Base-by-base conservation (phyloP, 1,140 invertebrate species). In the Brachionus rotundiformis region DNA sequence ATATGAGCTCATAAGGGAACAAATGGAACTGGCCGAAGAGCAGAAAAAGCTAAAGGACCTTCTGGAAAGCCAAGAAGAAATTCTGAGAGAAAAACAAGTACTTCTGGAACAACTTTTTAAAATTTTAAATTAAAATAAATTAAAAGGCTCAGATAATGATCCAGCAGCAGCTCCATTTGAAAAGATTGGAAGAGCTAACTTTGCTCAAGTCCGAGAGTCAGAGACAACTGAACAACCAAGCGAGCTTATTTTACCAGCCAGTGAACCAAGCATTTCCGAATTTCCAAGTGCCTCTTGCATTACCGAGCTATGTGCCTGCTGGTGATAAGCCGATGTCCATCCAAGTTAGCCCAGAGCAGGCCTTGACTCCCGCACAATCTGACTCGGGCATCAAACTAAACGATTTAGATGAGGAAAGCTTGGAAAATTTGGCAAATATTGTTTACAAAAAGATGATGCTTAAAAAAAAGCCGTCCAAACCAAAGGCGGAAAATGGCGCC, bases 81-180 rank as follows among this genome's bases (percentile, higher is more conserved):
- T 79, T 33, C 23, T 79, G 23, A 79, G 31, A 59, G 31, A 79
- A 79, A 79, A 79, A 41, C 76, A 79, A 63, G 75, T 75, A 75
- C 7, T 29, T 31, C 16, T 33, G 1, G 13, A n/a, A n/a, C n/a
- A n/a, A n/a, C n/a, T n/a, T n/a, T n/a, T n/a, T n/a, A n/a, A n/a
- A n/a, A n/a, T n/a, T 39, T 31, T 33, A 68, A 39, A 31, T 3
- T 13, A 68, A 11, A 39, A 8, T 11, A 31, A 23, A 2, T 68
- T 75, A 27, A 75, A 44, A 75, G 71, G 73, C 31, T 33, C 31
- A 79, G 25, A 79, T 79, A 27, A 33, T 79, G 76, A 13, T 39
- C 8, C 76, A 79, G 31, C 76, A 79, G 25, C 31, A 59, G 19
- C n/a, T 79, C 13, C 76, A 79, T 41, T 23, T 59, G 27, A 41